These are phyloP conservation scores for Tuberolachnus salignus DNA, from an alignment of 2,888 invertebrate species.

Conservation along the genomic window DNA sequence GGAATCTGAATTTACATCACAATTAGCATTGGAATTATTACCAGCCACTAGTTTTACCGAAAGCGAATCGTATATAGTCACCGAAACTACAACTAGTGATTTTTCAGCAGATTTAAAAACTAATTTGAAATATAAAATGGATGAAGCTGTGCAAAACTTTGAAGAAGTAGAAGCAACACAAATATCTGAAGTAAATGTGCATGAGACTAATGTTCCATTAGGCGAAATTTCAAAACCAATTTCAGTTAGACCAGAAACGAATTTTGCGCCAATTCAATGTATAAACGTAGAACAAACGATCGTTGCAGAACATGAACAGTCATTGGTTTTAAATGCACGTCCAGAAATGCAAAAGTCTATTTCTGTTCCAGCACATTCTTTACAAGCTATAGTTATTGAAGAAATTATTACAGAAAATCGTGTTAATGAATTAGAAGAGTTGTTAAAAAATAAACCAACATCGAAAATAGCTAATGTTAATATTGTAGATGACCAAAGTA, in stretches of 20 bases:
- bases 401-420: constrained; percentile 64
- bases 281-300: constrained; percentile 61
- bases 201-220: constrained; percentile 66
- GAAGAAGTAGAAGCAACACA: constrained; percentile 72
- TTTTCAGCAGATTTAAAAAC: constrained; percentile 66
- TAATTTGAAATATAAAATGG: constrained; percentile 66
- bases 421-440: constrained; percentile 63
- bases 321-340: neutral
- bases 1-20: constrained; percentile 67
- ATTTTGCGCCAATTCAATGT: constrained; percentile 63
- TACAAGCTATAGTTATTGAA: constrained; percentile 66
- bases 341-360: constrained; percentile 17
- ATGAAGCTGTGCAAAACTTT: constrained; percentile 66
- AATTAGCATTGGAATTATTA: constrained; percentile 2
- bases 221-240: constrained; percentile 64
- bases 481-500: constrained; percentile 68
- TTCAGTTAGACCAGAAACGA: constrained; percentile 62
- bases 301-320: constrained; percentile 62
- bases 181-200: constrained; percentile 68
- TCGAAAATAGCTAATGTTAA: constrained; percentile 64
- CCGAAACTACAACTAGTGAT: constrained; percentile 69
- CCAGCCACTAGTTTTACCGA: constrained; percentile 59
- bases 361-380: constrained; percentile 64
- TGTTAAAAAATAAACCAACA: constrained; percentile 60
- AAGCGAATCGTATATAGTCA: constrained; percentile 70